A percentile compares a stretch with the other conserved stretches of the same genome.
phyloP scores from a whole-genome alignment of 2,797 vertebrate genomes.

The Oophaga sylvatica region DNA sequence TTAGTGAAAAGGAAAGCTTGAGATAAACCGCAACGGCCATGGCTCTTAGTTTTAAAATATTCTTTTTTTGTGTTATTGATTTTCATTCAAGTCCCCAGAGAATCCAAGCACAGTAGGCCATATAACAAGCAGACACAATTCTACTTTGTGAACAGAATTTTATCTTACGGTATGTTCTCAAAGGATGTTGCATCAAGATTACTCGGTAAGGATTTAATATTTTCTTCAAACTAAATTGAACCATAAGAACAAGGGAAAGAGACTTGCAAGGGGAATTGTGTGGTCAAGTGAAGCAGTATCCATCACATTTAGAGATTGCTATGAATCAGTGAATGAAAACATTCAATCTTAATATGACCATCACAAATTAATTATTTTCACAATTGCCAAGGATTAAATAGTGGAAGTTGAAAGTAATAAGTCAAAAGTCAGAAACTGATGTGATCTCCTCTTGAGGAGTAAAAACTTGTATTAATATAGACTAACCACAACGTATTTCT shows the following conservation, averaged over 20 bases:
- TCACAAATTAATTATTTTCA: slow-evolving; percentile 8
- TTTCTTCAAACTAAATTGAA: slow-evolving; percentile 63
- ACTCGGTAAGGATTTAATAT: slow-evolving; percentile 62
- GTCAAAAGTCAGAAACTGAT: too few species aligned
- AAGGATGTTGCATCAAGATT: slow-evolving; percentile 55
- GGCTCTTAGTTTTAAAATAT: slow-evolving; percentile 63
- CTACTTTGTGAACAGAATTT: slow-evolving; percentile 60
- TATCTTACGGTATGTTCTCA: slow-evolving; percentile 58
- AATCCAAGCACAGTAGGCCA: slow-evolving; percentile 63
- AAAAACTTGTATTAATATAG: too few species aligned
- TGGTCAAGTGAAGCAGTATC: slow-evolving; percentile 29
- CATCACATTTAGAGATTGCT: slow-evolving; percentile 11
- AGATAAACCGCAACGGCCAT: slow-evolving; percentile 38
- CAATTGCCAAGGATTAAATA: background rate
- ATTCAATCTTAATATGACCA: background rate
- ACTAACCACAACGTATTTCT: too few species aligned
- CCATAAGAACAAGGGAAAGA: slow-evolving; percentile 9
- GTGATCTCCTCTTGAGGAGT: too few species aligned
- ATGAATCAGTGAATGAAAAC: slow-evolving; percentile 25
- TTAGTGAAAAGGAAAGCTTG: slow-evolving; percentile 14
- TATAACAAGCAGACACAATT: slow-evolving; percentile 57
- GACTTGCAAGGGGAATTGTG: slow-evolving; percentile 20
- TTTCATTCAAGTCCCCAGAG: slow-evolving; percentile 64
- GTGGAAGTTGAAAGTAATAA: too few species aligned
- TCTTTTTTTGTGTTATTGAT: slow-evolving; percentile 63